Base-by-base conservation (phyloP, 1,140 invertebrate species). In the Condylostylus longicornis region DNA sequence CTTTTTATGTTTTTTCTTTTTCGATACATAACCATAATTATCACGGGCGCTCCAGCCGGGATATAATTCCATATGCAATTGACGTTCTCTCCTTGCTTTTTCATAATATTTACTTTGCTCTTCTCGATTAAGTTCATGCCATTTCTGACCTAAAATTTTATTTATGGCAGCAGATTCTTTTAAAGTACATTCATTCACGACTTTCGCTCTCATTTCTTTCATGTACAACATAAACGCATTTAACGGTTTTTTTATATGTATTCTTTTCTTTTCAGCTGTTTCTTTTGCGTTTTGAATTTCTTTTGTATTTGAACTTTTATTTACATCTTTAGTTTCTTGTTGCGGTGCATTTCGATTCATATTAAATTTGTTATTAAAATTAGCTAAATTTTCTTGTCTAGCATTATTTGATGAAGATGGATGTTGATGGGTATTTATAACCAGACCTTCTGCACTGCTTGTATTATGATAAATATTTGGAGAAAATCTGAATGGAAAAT, bases 211-310 rank as follows among this genome's bases (percentile, higher is more conserved):
- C 84, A 93, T 93, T 63, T 96, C 91, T 66, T 96, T 96, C 93
- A 97, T 98, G 65, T 94, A 98, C 49, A 96, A 71, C 93, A 98
- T 98, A 70, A 98, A 98, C 48, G 93, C 93, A 65, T 98, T 98
- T 35, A 96, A 71, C 42, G 93, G 93, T 70, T 98, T 98, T 71
- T 98, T 96, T 62, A 97, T 93, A 64, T 94, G 89, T 42, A 79
- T 81, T 67, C 87, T 87, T 71, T 83, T 84, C 64, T 82, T 82
- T 53, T 82, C 79, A 40, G 65, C 63, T 7, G 27, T 19, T 18
- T 19, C 8, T 15, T 32, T n/a, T n/a, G n/a, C n/a, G n/a, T n/a
- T n/a, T n/a, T n/a, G n/a, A n/a, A n/a, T n/a, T n/a, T n/a, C n/a
- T n/a, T n/a, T n/a, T n/a, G n/a, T n/a, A n/a, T n/a, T n/a, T n/a